A percentile compares a stretch with the other conserved stretches of the same genome.
phyloP scores from a whole-genome alignment of 2,113 vertebrate species.

The Lampris incognitus region DNA sequence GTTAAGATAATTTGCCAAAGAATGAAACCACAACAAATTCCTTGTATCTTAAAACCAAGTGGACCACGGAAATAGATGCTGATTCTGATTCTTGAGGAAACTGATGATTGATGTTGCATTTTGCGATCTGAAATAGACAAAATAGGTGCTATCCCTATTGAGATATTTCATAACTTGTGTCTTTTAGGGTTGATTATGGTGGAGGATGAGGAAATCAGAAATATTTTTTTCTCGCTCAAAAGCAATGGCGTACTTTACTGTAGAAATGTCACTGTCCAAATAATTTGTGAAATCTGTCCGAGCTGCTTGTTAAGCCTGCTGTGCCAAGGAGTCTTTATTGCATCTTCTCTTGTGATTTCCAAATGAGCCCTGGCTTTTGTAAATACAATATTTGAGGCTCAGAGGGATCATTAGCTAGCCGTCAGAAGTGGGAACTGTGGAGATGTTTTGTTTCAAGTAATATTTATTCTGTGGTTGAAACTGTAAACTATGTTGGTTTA shows the following conservation, averaged over 20 bases:
- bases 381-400: slow-evolving; percentile 63
- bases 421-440: slow-evolving; percentile 71
- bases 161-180: not conserved
- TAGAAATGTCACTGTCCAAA: slow-evolving; percentile 44
- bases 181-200: slow-evolving; percentile 26
- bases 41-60: too few species aligned
- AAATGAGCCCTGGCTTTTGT: slow-evolving; percentile 54
- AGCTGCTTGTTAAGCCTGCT: slow-evolving; percentile 43
- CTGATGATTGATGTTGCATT: not conserved
- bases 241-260: slow-evolving; percentile 38
- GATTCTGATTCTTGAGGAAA: too few species aligned
- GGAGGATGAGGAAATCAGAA: slow-evolving; percentile 31
- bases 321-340: slow-evolving; percentile 27
- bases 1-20: too few species aligned
- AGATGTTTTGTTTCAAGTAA: slow-evolving; percentile 70
- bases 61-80: too few species aligned
- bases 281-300: slow-evolving; percentile 23
- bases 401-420: slow-evolving; percentile 48
- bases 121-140: not conserved
- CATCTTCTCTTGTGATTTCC: slow-evolving; percentile 56
- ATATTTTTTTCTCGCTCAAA: slow-evolving; percentile 33
- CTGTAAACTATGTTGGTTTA: slow-evolving; percentile 62
- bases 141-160: not conserved
- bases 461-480: slow-evolving; percentile 70
- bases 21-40: too few species aligned